Evolutionary conservation across 35 echinoderm and acorn worm genomes (phyloP).

Genomic region (Diadema setosum): DNA sequence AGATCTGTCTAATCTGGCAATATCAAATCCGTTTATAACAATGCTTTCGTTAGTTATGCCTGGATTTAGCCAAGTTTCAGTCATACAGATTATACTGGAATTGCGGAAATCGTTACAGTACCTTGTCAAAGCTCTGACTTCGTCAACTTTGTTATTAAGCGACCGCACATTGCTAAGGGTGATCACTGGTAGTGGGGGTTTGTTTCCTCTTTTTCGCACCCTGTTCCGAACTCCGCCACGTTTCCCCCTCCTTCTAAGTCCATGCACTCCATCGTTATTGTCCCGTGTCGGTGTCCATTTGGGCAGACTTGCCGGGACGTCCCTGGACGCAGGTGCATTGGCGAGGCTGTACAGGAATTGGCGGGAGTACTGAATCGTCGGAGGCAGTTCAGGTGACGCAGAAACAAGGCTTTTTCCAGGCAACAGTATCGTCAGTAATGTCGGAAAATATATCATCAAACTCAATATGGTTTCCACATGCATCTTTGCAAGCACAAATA

Average conservation of each 20-base stretch:
- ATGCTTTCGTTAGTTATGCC: not conserved
- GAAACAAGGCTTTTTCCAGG: not conserved
- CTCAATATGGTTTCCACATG: too few species aligned
- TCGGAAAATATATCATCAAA: too few species aligned
- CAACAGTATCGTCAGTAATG: too few species aligned
- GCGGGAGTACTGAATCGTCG: not conserved
- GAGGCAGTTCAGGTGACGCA: not conserved
- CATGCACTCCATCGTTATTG: too few species aligned
- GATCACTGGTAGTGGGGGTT: not conserved
- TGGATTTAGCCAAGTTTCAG: not conserved
- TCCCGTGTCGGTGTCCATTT: not conserved
- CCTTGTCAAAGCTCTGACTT: not conserved
- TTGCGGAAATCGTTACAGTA: not conserved
- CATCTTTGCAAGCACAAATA: too few species aligned
- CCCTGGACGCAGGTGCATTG: not conserved
- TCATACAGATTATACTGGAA: slow-evolving; percentile 2
- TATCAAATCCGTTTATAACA: not conserved
- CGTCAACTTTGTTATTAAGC: not conserved
- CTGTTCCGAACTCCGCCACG: not conserved
- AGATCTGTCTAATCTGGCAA: not conserved
- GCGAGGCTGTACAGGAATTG: not conserved
- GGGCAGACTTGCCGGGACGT: not conserved
- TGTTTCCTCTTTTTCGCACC: not conserved
- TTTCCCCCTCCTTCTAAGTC: not conserved
- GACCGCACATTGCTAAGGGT: slow-evolving; percentile 2